Percentiles rank a stretch among this genome's conserved stretches.
Evolutionary conservation across 2,888 invertebrate genomes (phyloP).

Genomic region (Drosophila nigricruria): DNA sequence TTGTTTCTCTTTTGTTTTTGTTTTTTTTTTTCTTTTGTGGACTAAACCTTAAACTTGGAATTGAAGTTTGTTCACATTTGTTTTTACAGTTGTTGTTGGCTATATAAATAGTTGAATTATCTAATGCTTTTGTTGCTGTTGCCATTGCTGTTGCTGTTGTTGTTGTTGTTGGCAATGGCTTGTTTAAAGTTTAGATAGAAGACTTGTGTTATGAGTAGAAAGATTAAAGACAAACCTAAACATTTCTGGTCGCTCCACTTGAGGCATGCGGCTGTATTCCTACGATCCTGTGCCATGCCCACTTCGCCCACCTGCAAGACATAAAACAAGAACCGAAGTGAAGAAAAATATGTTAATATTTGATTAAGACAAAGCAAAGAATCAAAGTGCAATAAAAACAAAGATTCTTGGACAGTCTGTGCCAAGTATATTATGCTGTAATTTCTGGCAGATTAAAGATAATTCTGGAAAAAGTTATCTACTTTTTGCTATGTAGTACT

Average conservation of each 20-base stretch:
- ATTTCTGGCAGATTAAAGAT: neutral
- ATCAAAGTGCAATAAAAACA: neutral
- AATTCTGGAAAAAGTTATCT: no score
- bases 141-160: conserved; percentile 64
- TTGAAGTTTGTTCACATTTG: conserved; percentile 46
- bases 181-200: conserved; percentile 74
- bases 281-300: conserved; percentile 82
- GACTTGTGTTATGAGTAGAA: conserved; percentile 74
- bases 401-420: conserved; percentile 1
- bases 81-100: conserved; percentile 52
- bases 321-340: neutral
- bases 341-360: neutral
- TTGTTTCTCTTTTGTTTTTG: conserved; percentile 13
- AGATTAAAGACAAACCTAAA: conserved; percentile 85
- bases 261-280: conserved; percentile 83
- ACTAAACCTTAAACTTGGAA: conserved; percentile 62
- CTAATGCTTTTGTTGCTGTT: conserved; percentile 76
- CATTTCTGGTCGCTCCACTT: conserved; percentile 85
- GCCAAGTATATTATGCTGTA: neutral
- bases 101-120: conserved; percentile 72
- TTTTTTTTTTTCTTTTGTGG: neutral
- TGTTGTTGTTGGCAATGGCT: conserved; percentile 72
- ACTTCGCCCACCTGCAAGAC: conserved; percentile 84
- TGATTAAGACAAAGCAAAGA: neutral
- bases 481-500: no score